Conservation (phyloP, 2,797 vertebrate species). For the Brotula barbata region DNA sequence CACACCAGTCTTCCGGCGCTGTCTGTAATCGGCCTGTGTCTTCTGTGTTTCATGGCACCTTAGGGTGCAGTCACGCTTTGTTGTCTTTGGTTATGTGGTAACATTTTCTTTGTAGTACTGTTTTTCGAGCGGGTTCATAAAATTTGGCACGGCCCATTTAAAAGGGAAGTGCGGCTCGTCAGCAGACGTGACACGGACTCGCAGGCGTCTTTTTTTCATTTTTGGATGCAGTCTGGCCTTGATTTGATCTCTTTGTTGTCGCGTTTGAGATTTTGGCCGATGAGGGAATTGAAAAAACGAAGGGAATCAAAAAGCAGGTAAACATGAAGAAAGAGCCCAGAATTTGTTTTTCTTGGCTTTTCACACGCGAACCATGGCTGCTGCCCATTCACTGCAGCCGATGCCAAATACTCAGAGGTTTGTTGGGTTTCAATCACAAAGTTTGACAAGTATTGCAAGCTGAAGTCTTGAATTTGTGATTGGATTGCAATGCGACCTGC, state of each 20-base stretch:
- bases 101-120: slow-evolving; percentile 24
- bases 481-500: no score
- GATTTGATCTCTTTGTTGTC: not conserved
- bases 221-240: not conserved
- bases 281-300: not conserved
- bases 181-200: slow-evolving; percentile 19
- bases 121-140: slow-evolving; percentile 29
- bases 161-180: slow-evolving; percentile 9
- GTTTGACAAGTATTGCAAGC: no score
- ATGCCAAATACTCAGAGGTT: no score
- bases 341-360: no score
- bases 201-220: not conserved
- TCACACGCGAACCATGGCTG: no score
- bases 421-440: no score
- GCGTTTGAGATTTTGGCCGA: not conserved
- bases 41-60: slow-evolving; percentile 35
- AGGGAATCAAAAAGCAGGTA: slow-evolving; percentile 1
- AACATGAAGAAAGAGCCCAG: no score
- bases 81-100: slow-evolving; percentile 31
- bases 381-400: no score
- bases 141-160: slow-evolving; percentile 3
- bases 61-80: slow-evolving; percentile 28
- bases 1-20: slow-evolving; percentile 18
- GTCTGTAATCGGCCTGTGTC: slow-evolving; percentile 30
- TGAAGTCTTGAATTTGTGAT: no score